Evolutionary conservation across 2,888 invertebrate genomes (phyloP).

Genomic region (Tanytarsus gracilentus): DNA sequence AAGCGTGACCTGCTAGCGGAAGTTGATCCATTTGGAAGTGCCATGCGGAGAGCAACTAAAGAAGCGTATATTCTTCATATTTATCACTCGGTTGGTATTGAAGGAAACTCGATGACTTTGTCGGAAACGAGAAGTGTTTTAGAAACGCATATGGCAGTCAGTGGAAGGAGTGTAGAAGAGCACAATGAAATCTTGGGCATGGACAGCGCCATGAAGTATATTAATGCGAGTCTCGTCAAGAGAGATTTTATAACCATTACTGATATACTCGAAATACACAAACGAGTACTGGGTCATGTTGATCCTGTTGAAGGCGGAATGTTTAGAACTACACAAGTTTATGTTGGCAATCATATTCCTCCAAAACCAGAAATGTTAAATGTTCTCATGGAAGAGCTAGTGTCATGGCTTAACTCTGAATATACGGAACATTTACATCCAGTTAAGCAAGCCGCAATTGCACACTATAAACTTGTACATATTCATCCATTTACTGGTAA

Average conservation of each 20-base stretch:
- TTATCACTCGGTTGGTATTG: slow-evolving; percentile 94
- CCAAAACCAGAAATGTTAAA: slow-evolving; percentile 77
- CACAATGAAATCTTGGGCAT: slow-evolving; percentile 94
- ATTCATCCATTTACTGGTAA: slow-evolving; percentile 90
- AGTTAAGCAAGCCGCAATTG: slow-evolving; percentile 84
- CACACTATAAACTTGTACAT: slow-evolving; percentile 92
- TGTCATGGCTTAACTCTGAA: slow-evolving; percentile 89
- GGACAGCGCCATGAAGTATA: slow-evolving; percentile 90
- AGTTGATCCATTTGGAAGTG: slow-evolving; percentile 70
- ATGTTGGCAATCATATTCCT: slow-evolving; percentile 90
- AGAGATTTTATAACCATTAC: slow-evolving; percentile 68
- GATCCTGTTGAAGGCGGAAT: slow-evolving; percentile 87
- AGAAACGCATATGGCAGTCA: slow-evolving; percentile 79
- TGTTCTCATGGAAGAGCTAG: slow-evolving; percentile 74
- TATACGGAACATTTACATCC: slow-evolving; percentile 79
- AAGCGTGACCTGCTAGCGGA: slow-evolving; percentile 73
- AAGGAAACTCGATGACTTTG: slow-evolving; percentile 94
- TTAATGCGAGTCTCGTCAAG: slow-evolving; percentile 60
- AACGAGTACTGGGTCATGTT: slow-evolving; percentile 85
- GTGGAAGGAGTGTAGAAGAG: slow-evolving; percentile 87
- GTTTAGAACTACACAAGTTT: slow-evolving; percentile 82
- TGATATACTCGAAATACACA: slow-evolving; percentile 87
- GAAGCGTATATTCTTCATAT: slow-evolving; percentile 95
- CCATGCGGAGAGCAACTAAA: slow-evolving; percentile 77
- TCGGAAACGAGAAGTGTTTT: slow-evolving; percentile 84